Conservation (phyloP, 2,888 invertebrate genomes). For the Drosophila nr. perissopoda region DNA sequence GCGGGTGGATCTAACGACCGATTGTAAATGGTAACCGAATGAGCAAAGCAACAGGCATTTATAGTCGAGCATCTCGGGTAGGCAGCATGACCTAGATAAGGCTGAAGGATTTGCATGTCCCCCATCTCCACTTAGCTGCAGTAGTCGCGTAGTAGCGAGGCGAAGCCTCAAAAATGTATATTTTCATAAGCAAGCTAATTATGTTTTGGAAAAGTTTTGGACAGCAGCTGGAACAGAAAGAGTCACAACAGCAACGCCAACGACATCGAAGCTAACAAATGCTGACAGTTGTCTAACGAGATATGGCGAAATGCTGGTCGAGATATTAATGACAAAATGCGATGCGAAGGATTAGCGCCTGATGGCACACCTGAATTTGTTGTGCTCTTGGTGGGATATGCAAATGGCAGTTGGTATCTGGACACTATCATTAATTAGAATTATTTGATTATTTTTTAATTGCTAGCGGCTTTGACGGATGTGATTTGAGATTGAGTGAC, state of each 20-base stretch:
- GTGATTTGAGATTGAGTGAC: constrained; percentile 32
- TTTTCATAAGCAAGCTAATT: constrained; percentile 70
- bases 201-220: constrained; percentile 58
- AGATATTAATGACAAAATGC: constrained; percentile 65
- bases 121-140: constrained; percentile 5
- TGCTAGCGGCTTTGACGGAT: constrained; percentile 42
- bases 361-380: constrained; percentile 29
- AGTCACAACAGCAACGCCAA: constrained; percentile 14
- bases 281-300: constrained; percentile 78
- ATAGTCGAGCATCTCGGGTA: constrained; percentile 21
- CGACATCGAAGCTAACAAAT: constrained; percentile 62
- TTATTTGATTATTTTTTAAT: constrained; percentile 73
- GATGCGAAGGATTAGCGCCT: constrained; percentile 61
- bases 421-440: constrained; percentile 66
- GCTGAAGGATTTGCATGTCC: constrained; percentile 35
- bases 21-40: constrained; percentile 42
- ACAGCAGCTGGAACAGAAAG: constrained; percentile 67
- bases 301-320: constrained; percentile 51
- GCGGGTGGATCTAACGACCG: constrained; percentile 27
- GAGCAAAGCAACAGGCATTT: constrained; percentile 48
- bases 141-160: constrained; percentile 14
- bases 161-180: constrained; percentile 52
- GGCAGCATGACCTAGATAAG: constrained; percentile 24
- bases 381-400: constrained; percentile 4
- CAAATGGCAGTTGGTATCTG: constrained; percentile 27